Evolutionary conservation across 2,113 vertebrate genomes (phyloP).

Genomic region (Clinocottus analis): DNA sequence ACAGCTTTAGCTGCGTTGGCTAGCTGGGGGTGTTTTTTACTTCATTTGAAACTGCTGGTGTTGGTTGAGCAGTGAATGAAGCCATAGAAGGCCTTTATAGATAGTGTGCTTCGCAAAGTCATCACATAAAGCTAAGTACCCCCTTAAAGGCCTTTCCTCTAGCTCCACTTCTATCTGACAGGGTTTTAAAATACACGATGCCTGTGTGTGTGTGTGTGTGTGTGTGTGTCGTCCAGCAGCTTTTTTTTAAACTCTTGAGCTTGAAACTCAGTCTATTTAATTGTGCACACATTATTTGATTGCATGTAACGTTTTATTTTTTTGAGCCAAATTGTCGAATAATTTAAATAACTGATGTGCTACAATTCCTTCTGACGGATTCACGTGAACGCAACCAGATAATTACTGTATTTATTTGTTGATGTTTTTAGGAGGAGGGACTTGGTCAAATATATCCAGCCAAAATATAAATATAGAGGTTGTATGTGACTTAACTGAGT

Average conservation of each 20-base stretch:
- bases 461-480: neutral
- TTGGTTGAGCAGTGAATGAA: neutral
- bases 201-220: neutral
- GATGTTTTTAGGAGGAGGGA: neutral
- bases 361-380: neutral
- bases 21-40: neutral
- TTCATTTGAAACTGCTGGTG: slow-evolving; percentile 7
- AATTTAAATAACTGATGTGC: neutral
- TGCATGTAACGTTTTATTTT: neutral
- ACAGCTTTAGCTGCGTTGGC: slow-evolving; percentile 8
- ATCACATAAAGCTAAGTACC: slow-evolving; percentile 11
- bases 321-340: neutral
- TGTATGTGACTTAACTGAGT: neutral
- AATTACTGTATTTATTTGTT: neutral
- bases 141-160: neutral
- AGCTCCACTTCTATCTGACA: neutral
- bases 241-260: neutral
- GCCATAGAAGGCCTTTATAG: neutral
- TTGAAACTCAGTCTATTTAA: neutral
- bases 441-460: neutral
- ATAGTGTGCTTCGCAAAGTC: slow-evolving; percentile 33
- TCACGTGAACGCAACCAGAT: neutral
- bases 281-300: neutral
- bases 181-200: neutral
- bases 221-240: neutral